Evolutionary conservation across 2,888 invertebrate genomes (phyloP), one percentile per base, ranked within the genome.

Genomic region (Hemaris fuciformis): DNA sequence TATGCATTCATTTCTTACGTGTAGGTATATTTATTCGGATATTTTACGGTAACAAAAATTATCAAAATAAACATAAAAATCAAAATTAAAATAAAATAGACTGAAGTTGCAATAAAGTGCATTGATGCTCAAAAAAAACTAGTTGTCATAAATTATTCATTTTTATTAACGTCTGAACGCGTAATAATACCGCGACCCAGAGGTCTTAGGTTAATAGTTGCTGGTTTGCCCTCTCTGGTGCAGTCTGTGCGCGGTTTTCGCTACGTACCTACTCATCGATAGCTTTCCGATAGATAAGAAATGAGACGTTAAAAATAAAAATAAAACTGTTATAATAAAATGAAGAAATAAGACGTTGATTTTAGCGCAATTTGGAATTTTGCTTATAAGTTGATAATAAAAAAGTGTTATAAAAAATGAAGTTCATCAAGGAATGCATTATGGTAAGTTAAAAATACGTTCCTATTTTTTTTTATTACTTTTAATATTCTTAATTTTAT

Each of bases 131-230:
- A 8, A 53, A 53, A 23, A 25, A n/a, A 48, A 48, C 15, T 48
- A 7, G 31, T 48, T 48, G 48, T 53, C 53, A 18, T 53, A 53
- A 53, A 31, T 20, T 53, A 53, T 53, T 53, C 53, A 8, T 6
- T 53, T 53, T 53, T 18, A 18, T 27, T 31, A 31, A 18, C 31
- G 53, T 7, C 53, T 18, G 53, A 53, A 2, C 18, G 18, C 18
- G 3, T 53, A 53, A 18, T 53, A 53, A 18, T 53, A 27, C 53
- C 8, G 53, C 10, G 27, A 31, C 53, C 18, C 53, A 27, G 53
- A 53, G 53, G 53, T 53, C 53, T 53, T 53, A 53, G 53, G 53
- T 53, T 53, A 53, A 31, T 53, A 53, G 53, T 53, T 3, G 15
- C 5, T 6, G 46, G 8, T 31, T 10, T 18, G 53, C 18, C 8